Evolutionary conservation across 2,113 vertebrate genomes (phyloP).

Genomic region (Coracopsis vasa): DNA sequence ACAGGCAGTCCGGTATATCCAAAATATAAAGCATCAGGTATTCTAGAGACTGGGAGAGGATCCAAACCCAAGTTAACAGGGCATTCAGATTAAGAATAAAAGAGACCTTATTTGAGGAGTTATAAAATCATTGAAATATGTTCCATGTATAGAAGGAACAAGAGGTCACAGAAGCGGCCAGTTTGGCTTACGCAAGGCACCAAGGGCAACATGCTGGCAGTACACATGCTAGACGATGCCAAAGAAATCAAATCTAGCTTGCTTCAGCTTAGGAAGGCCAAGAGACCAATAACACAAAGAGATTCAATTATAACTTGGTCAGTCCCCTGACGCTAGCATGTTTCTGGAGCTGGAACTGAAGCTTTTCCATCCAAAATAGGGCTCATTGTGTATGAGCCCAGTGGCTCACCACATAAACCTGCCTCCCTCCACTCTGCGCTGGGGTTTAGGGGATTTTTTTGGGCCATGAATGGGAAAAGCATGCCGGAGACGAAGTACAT

Average conservation of each 20-base stretch:
- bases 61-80: slow-evolving; percentile 29
- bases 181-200: slow-evolving; percentile 29
- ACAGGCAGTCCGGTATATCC: not conserved
- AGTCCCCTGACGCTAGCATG: not conserved
- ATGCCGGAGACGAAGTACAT: fast-evolving
- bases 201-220: slow-evolving; percentile 32
- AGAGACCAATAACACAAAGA: slow-evolving; percentile 48
- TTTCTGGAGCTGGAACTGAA: slow-evolving; percentile 13
- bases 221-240: not conserved
- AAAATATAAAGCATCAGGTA: slow-evolving; percentile 24
- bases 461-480: not conserved
- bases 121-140: slow-evolving; percentile 20
- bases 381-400: not conserved
- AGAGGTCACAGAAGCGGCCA: slow-evolving; percentile 50
- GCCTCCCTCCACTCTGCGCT: not conserved
- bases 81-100: slow-evolving; percentile 38
- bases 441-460: not conserved
- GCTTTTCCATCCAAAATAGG: slow-evolving; percentile 7
- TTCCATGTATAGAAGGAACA: slow-evolving; percentile 49
- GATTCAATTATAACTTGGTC: slow-evolving; percentile 47
- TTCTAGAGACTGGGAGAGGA: slow-evolving; percentile 6
- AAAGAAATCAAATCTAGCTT: slow-evolving; percentile 55
- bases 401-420: not conserved
- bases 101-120: slow-evolving; percentile 43
- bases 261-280: slow-evolving; percentile 26